These are phyloP conservation scores for Amaurobius ferox DNA, from an alignment of 2,888 invertebrate genomes.

Conservation along the genomic window DNA sequence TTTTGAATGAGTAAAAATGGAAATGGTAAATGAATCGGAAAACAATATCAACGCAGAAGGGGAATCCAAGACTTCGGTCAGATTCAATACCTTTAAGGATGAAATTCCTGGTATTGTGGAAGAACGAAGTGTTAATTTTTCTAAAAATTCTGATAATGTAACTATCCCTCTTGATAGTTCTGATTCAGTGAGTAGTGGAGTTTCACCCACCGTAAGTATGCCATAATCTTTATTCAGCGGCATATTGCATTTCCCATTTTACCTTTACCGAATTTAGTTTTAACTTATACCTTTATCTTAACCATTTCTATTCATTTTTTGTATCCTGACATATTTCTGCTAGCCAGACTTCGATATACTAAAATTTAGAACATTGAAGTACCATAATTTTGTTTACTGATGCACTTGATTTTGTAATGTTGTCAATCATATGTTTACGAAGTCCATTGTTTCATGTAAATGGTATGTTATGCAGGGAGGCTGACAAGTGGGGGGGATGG, in stretches of 20 bases:
- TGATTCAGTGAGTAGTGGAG: background rate
- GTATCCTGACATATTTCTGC: too few relatives aligned
- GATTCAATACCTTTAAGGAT: constrained; percentile 24
- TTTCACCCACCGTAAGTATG: constrained; percentile 44
- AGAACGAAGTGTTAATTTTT: constrained; percentile 45
- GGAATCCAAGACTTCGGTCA: background rate
- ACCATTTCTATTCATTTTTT: too few relatives aligned
- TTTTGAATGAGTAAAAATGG: constrained; percentile 8
- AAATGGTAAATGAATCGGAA: background rate
- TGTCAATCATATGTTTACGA: too few relatives aligned
- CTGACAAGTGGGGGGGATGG: too few relatives aligned
- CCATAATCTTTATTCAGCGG: background rate
- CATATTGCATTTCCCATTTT: too few relatives aligned
- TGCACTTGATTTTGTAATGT: too few relatives aligned
- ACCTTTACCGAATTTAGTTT: background rate
- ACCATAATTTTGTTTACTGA: too few relatives aligned
- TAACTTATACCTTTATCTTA: background rate
- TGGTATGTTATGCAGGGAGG: too few relatives aligned
- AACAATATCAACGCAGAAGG: background rate
- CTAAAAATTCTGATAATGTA: constrained; percentile 48
- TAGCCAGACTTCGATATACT: too few relatives aligned
- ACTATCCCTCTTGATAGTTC: constrained; percentile 25
- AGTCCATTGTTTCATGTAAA: too few relatives aligned
- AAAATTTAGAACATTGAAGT: too few relatives aligned
- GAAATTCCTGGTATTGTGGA: constrained; percentile 45